Evolutionary conservation across 1,140 invertebrate species (phyloP), one percentile per base, ranked within the genome.

Genomic region (Brachionus sp.): DNA sequence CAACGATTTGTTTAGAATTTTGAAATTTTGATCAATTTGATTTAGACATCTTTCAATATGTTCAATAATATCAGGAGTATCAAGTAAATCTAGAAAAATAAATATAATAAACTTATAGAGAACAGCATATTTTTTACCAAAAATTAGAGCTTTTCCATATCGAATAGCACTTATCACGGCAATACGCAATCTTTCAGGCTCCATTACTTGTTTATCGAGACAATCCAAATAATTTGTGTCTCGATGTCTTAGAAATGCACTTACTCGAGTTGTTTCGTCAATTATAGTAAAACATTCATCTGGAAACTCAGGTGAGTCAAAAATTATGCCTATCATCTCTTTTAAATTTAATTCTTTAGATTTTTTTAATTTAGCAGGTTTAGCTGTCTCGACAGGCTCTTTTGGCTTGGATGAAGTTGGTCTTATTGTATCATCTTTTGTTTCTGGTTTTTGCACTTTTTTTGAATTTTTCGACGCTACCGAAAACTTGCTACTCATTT

Each of bases 191-290:
- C 70, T 2, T 29, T 75, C 70, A 46, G 70, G 37, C 12, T 75
- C 39, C 25, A 46, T 46, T 25, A 19, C 9, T 13, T 25, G 16
- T 46, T 46, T 75, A 12, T 75, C 42, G 3, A 75, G 23, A 9
- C 70, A 75, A 46, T 75, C 23, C 10, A 75, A 13, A 46, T 75
- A 75, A 33, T 23, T 46, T 0, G 42, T 46, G 23, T 75, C 39
- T 46, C 70, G 39, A 46, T 75, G 70, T 75, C 70, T 75, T 10
- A 75, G 23, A 75, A 75, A 75, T 12, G 70, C 70, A 46, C 70
- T 75, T 50, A 75, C 70, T 46, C 70, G n/a, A 13, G 70, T 75
- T 13, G 39, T 75, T 75, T 75, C 70, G 44, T 75, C 70, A 12
- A 75, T 33, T 9, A 75, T 35, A 9, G 70, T 12, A 75, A 35